Evolutionary conservation across 2,113 vertebrate genomes (phyloP).

Genomic region (Ceuthmochares aereus): DNA sequence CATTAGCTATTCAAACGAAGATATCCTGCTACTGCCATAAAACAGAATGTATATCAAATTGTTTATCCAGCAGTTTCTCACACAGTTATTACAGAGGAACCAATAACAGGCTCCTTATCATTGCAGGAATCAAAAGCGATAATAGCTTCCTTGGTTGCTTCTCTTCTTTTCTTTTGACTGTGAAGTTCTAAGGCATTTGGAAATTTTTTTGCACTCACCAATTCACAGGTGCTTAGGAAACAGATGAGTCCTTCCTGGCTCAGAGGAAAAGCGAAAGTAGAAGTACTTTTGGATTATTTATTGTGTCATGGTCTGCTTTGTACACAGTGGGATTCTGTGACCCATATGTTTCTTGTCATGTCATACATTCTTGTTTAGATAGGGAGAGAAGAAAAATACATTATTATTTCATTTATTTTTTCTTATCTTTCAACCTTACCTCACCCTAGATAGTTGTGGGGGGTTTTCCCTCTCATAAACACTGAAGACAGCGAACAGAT

Average conservation of each 20-base stretch:
- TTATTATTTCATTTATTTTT: accelerated
- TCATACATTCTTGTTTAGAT: neutral
- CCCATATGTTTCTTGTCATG: neutral
- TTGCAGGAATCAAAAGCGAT: neutral
- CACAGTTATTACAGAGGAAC: neutral
- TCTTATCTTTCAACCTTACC: neutral
- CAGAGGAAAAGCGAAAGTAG: neutral
- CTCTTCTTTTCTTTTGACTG: neutral
- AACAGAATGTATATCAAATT: neutral
- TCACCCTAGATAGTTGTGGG: neutral
- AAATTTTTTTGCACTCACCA: neutral
- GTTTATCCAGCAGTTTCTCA: neutral
- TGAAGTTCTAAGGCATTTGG: neutral
- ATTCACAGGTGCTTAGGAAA: neutral
- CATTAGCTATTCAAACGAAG: neutral
- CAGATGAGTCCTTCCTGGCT: neutral
- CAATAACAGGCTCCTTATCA: neutral
- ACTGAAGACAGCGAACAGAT: neutral
- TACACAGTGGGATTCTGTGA: neutral
- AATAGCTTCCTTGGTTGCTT: neutral
- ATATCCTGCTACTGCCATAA: neutral
- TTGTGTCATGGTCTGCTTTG: neutral
- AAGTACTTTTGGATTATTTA: neutral
- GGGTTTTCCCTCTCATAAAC: neutral
- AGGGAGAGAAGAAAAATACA: neutral